Evolutionary conservation across 1,140 invertebrate genomes (phyloP).

Genomic region (Onthophagus taurus): DNA sequence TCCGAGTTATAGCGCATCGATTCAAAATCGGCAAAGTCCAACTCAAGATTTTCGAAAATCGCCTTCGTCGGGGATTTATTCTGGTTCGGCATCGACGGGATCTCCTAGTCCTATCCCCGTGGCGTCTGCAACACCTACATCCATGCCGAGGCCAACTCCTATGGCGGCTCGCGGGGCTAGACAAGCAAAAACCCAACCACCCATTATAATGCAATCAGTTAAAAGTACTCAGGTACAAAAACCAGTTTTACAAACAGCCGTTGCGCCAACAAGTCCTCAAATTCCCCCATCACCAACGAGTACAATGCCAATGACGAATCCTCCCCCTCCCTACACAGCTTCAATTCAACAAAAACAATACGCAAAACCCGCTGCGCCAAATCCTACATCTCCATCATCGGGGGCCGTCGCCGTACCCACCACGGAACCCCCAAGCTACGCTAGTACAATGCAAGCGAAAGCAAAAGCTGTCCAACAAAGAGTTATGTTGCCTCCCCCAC

Average conservation of each 20-base stretch:
- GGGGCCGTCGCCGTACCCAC: conserved; percentile 56
- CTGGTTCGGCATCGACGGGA: conserved; percentile 65
- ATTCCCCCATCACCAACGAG: conserved; percentile 39
- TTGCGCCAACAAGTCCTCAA: conserved; percentile 71
- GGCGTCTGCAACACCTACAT: conserved; percentile 45
- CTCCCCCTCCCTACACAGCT: conserved; percentile 64
- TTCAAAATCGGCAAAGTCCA: conserved; percentile 77
- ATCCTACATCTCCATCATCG: conserved; percentile 41
- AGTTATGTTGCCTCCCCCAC: conserved; percentile 55
- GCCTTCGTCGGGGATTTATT: conserved; percentile 69
- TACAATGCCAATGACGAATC: conserved; percentile 41
- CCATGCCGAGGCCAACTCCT: conserved; percentile 63
- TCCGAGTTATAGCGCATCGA: conserved; percentile 74
- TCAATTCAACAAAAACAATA: conserved; percentile 58
- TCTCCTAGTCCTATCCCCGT: conserved; percentile 75
- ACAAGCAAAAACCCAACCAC: conserved; percentile 75
- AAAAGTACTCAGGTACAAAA: conserved; percentile 92
- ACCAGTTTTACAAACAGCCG: conserved; percentile 85
- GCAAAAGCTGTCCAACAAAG: conserved; percentile 53
- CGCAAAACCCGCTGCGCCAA: conserved; percentile 45
- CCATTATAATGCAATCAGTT: conserved; percentile 93
- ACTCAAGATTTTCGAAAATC: conserved; percentile 63
- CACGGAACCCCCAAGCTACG: conserved; percentile 84
- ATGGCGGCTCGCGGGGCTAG: conserved; percentile 67
- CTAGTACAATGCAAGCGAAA: conserved; percentile 81